These are phyloP conservation scores for Dinothrombium tinctorium DNA, from an alignment of 1,140 invertebrate species.

Conservation along the genomic window DNA sequence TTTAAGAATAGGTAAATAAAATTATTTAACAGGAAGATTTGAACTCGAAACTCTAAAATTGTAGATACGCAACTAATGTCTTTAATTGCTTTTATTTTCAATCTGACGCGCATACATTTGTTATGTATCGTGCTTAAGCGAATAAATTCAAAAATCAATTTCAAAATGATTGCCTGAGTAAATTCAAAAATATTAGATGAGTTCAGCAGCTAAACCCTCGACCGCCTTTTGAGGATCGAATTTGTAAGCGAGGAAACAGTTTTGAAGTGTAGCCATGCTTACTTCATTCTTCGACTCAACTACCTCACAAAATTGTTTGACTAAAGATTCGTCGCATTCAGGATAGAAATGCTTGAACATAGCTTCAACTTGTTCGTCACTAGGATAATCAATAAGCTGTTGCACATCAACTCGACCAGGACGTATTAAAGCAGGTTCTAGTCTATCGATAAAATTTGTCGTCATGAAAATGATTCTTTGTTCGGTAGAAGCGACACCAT, in stretches of 20 bases:
- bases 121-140: too few relatives aligned
- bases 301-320: slow-evolving; percentile 36
- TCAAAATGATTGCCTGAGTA: too few relatives aligned
- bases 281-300: slow-evolving; percentile 31
- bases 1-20: too few relatives aligned
- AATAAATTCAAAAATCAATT: too few relatives aligned
- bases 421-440: slow-evolving; percentile 86
- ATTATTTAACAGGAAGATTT: too few relatives aligned
- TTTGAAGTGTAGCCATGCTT: slow-evolving; percentile 81
- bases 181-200: too few relatives aligned
- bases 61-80: too few relatives aligned
- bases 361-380: slow-evolving; percentile 45
- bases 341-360: slow-evolving; percentile 85
- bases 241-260: slow-evolving; percentile 69
- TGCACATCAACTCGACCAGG: slow-evolving; percentile 89
- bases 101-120: too few relatives aligned
- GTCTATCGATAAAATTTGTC: slow-evolving; percentile 85
- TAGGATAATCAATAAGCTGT: slow-evolving; percentile 71
- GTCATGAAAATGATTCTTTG: slow-evolving; percentile 98
- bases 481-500: slow-evolving; percentile 96
- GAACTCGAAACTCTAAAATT: too few relatives aligned
- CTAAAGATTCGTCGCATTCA: slow-evolving; percentile 28
- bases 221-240: slow-evolving; percentile 22
- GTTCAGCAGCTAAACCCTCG: too few relatives aligned
- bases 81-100: too few relatives aligned